Evolutionary conservation across 1,140 invertebrate genomes (phyloP).

Genomic region (Nasonia vitripennis): DNA sequence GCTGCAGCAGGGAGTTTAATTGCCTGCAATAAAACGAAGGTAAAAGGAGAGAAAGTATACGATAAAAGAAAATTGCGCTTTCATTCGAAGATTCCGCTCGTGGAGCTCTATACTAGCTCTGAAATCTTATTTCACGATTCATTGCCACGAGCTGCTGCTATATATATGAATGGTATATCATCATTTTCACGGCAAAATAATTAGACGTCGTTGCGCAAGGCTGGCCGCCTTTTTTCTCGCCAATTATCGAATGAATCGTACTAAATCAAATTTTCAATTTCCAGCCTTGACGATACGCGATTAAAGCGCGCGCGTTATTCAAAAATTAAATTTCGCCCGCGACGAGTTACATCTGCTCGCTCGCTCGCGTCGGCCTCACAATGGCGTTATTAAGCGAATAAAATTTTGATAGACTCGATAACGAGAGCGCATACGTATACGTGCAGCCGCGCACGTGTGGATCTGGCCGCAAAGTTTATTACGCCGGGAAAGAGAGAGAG

Average conservation of each 20-base stretch:
- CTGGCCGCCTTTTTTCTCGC: neutral
- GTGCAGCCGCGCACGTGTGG: neutral
- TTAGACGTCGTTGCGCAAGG: neutral
- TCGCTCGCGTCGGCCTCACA: neutral
- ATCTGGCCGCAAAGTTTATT: conserved; percentile 9
- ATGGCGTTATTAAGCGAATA: conserved; percentile 9
- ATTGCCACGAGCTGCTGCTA: neutral
- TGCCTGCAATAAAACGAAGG: neutral
- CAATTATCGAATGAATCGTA: no score
- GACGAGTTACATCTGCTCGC: neutral
- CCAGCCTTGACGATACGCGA: no score
- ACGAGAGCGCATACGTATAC: neutral
- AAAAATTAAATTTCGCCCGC: neutral
- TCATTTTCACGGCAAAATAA: neutral
- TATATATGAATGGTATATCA: neutral
- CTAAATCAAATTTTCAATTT: no score
- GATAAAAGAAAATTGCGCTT: neutral
- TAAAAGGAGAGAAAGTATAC: conserved; percentile 1
- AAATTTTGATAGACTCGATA: conserved; percentile 36
- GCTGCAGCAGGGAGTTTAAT: neutral
- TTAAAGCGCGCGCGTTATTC: no score
- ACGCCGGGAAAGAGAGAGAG: neutral
- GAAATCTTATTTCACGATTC: conserved; percentile 1
- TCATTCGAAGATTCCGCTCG: neutral
- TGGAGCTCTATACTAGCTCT: neutral